These are phyloP conservation scores for Myotis planiceps DNA, from an alignment of 2,797 vertebrate genomes.

Conservation along the genomic window DNA sequence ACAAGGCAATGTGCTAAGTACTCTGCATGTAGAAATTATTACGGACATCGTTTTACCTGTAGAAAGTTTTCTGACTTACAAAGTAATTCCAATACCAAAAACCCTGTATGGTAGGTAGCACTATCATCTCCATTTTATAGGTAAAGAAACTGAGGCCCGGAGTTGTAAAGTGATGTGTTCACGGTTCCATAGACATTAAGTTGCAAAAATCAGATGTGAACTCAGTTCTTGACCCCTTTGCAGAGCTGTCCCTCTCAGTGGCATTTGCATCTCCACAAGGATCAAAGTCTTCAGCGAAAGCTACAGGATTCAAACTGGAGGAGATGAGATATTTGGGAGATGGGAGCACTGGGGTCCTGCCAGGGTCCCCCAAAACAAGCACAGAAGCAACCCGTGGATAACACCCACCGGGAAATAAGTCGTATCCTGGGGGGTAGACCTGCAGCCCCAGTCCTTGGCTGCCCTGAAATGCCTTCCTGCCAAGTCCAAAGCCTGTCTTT, in stretches of 20 bases:
- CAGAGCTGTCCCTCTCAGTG: background rate
- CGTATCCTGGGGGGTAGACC: background rate
- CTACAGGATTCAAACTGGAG: background rate
- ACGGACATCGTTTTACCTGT: background rate
- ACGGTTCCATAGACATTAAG: background rate
- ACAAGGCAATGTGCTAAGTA: background rate
- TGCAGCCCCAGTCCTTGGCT: slow-evolving; percentile 44
- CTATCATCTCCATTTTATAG: background rate
- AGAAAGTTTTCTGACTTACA: background rate
- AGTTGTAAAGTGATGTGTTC: background rate
- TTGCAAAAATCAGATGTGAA: background rate
- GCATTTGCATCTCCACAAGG: background rate
- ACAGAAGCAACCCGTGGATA: slow-evolving; percentile 37
- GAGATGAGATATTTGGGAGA: background rate
- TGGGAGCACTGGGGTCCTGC: background rate
- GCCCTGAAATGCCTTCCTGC: slow-evolving; percentile 62
- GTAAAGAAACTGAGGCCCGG: background rate
- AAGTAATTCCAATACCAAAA: slow-evolving; percentile 9
- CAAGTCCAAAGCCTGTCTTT: background rate
- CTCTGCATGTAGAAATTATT: background rate
- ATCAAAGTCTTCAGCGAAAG: background rate
- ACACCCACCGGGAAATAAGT: slow-evolving; percentile 16
- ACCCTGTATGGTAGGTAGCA: background rate
- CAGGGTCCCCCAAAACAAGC: background rate
- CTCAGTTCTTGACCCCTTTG: background rate